These are phyloP conservation scores for Epistrophe grossulariae DNA, from an alignment of 2,888 invertebrate species.

Conservation along the genomic window DNA sequence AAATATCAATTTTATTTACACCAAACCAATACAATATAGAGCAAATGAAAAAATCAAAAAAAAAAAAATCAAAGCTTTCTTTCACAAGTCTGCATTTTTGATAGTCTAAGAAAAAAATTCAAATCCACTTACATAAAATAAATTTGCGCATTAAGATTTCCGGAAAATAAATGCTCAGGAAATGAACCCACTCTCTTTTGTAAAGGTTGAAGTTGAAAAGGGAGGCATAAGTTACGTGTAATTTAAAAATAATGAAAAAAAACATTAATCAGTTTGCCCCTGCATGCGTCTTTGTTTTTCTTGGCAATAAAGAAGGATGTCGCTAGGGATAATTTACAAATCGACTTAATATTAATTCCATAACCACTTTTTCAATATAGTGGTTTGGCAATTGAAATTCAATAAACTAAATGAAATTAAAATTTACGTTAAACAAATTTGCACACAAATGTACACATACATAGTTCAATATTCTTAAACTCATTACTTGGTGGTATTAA, in stretches of 20 bases:
- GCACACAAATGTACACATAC: not conserved
- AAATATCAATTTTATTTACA: too few species aligned
- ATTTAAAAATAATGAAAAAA: not conserved
- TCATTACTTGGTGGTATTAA: not conserved
- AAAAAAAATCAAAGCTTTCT: too few species aligned
- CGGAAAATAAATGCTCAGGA: conserved; percentile 1
- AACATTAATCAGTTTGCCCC: not conserved
- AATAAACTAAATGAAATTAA: not conserved
- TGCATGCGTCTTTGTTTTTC: not conserved
- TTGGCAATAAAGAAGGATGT: not conserved
- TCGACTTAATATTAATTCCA: not conserved
- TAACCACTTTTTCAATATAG: not conserved
- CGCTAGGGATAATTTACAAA: not conserved
- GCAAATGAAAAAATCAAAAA: too few species aligned
- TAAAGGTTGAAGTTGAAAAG: not conserved
- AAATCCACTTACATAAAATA: not conserved
- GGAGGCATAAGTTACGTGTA: conserved; percentile 9
- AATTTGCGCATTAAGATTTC: conserved; percentile 28
- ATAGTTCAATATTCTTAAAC: not conserved
- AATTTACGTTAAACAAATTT: not conserved
- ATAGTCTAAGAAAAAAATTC: not conserved
- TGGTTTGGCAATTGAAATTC: not conserved
- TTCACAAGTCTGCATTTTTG: not conserved
- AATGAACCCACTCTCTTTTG: not conserved
- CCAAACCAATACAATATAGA: too few species aligned